Conservation (phyloP, 2,888 invertebrate species). For the Synanthedon andrenaeformis region DNA sequence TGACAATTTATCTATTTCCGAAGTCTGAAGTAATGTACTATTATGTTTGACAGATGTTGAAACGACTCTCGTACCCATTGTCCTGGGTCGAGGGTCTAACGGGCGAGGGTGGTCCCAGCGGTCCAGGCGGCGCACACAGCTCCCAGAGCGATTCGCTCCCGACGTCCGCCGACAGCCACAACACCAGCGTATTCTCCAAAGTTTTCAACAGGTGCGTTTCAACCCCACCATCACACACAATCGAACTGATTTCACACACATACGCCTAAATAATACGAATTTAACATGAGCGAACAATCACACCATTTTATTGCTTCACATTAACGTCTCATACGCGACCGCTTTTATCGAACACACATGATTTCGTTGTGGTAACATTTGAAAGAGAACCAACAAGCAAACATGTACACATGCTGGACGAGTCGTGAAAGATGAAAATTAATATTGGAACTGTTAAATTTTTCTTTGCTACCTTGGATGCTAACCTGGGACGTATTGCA, state of each 20-base stretch:
- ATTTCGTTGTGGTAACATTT: too few species aligned
- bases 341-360: too few species aligned
- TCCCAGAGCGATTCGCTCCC: conserved; percentile 70
- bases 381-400: conserved; percentile 6
- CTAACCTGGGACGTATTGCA: conserved; percentile 40
- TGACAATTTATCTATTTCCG: too few species aligned
- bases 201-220: conserved; percentile 84
- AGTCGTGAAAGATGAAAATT: conserved; percentile 17
- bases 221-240: not conserved
- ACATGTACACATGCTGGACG: conserved; percentile 31
- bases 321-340: not conserved
- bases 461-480: conserved; percentile 65
- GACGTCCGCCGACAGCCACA: conserved; percentile 73
- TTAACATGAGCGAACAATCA: not conserved
- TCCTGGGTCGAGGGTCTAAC: conserved; percentile 93
- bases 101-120: conserved; percentile 72
- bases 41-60: conserved; percentile 77
- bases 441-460: conserved; percentile 45
- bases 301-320: not conserved
- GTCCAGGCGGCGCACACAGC: conserved; percentile 43
- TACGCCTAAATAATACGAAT: not conserved
- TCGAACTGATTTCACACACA: not conserved
- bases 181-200: conserved; percentile 87
- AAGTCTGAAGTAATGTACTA: too few species aligned
- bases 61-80: conserved; percentile 89